Conservation (phyloP, 2,113 vertebrate genomes). For the Rousettus leschenaultii region DNA sequence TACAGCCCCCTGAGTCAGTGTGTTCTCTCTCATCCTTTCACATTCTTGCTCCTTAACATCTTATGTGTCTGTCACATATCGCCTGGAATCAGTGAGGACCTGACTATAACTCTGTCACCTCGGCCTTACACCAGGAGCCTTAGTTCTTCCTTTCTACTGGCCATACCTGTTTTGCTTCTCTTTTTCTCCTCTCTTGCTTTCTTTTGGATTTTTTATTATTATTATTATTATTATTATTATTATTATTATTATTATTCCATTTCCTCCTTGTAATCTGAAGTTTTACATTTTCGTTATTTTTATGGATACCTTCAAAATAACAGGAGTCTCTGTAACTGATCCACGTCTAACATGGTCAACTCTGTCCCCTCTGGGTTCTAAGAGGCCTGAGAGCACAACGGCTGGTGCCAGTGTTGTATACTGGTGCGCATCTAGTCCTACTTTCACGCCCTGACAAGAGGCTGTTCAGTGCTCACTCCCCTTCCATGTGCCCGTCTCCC, state of each 20-base stretch:
- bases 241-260: background rate
- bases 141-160: background rate
- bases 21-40: background rate
- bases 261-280: background rate
- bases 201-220: background rate
- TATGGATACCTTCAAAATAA: background rate
- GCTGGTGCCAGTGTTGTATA: rapidly evolving
- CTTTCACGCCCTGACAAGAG: background rate
- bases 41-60: background rate
- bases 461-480: no score
- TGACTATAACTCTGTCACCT: rapidly evolving
- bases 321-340: background rate
- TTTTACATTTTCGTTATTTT: background rate
- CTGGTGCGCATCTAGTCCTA: background rate
- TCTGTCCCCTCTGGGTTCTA: background rate
- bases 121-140: background rate
- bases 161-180: background rate
- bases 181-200: background rate
- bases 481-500: background rate
- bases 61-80: background rate
- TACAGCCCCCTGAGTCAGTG: rapidly evolving
- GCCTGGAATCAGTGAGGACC: no score
- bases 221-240: background rate
- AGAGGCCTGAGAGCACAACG: background rate
- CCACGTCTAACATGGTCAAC: no score